Conservation (phyloP, 1,140 invertebrate species). For the Melanaphis sacchari region DNA sequence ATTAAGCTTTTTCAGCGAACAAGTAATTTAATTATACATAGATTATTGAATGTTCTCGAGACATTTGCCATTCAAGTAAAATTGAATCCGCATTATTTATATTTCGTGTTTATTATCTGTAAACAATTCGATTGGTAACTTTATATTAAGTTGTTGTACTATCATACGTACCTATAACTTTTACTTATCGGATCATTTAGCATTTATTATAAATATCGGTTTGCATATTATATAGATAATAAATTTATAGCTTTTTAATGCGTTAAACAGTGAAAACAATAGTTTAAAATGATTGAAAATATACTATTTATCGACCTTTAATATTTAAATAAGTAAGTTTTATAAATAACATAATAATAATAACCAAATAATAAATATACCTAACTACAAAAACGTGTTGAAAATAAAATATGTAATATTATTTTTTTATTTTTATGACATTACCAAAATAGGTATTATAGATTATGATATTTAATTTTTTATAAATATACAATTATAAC, state of each 20-base stretch:
- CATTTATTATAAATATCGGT: neutral
- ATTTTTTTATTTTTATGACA: neutral
- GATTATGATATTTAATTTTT: neutral
- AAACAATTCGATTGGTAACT: neutral
- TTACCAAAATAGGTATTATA: neutral
- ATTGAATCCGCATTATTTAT: conserved; percentile 4
- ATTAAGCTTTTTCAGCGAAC: neutral
- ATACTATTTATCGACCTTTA: neutral
- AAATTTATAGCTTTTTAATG: neutral
- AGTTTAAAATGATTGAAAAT: neutral
- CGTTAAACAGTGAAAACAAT: neutral
- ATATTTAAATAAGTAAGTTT: neutral
- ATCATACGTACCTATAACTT: neutral
- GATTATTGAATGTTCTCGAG: conserved; percentile 8
- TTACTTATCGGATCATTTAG: neutral
- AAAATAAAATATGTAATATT: neutral
- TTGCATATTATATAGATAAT: neutral
- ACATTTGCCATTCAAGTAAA: neutral
- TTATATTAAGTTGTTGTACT: neutral
- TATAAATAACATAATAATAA: neutral
- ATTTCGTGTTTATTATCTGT: neutral
- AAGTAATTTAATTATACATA: neutral
- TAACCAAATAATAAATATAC: neutral
- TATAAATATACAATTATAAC: neutral
- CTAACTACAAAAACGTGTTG: neutral